Percentiles rank a stretch among this genome's conserved stretches.
These are phyloP conservation scores for Drosophila infuscata DNA, from an alignment of 2,888 invertebrate species.

Conservation along the genomic window DNA sequence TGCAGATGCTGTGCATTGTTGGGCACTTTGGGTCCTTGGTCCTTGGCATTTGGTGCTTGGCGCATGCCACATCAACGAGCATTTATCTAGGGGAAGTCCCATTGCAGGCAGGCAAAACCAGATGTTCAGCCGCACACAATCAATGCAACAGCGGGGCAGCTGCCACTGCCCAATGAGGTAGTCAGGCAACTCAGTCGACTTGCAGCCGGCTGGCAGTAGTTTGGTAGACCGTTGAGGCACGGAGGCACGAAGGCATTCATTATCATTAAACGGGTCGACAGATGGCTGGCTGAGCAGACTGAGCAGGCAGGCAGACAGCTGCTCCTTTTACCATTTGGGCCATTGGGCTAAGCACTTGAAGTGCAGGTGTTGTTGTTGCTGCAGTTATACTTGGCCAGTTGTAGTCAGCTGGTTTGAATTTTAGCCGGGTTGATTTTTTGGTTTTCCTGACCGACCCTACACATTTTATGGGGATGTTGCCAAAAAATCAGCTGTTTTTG, in stretches of 20 bases:
- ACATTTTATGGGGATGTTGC: slow-evolving; percentile 66
- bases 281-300: slow-evolving; percentile 34
- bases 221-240: neutral
- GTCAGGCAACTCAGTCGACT: slow-evolving; percentile 9
- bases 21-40: slow-evolving; percentile 11
- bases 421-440: slow-evolving; percentile 22
- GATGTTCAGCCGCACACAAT: slow-evolving; percentile 53
- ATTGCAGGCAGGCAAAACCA: slow-evolving; percentile 31
- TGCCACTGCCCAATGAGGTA: slow-evolving; percentile 22
- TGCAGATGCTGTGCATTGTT: slow-evolving; percentile 48
- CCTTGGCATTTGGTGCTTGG: slow-evolving; percentile 28
- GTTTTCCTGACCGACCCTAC: slow-evolving; percentile 58
- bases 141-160: slow-evolving; percentile 57
- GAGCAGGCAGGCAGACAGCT: slow-evolving; percentile 25
- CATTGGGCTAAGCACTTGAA: slow-evolving; percentile 51
- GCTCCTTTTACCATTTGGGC: slow-evolving; percentile 22
- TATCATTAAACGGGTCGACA: slow-evolving; percentile 37
- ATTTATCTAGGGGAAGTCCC: slow-evolving; percentile 44
- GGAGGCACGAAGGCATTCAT: slow-evolving; percentile 26
- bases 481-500: slow-evolving; percentile 77
- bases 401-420: slow-evolving; percentile 33
- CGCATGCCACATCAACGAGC: slow-evolving; percentile 50
- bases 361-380: slow-evolving; percentile 56
- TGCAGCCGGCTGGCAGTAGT: slow-evolving; percentile 27
- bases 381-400: slow-evolving; percentile 1